Base-by-base conservation (phyloP, 1,140 invertebrate species). In the Drosophila erecta region DNA sequence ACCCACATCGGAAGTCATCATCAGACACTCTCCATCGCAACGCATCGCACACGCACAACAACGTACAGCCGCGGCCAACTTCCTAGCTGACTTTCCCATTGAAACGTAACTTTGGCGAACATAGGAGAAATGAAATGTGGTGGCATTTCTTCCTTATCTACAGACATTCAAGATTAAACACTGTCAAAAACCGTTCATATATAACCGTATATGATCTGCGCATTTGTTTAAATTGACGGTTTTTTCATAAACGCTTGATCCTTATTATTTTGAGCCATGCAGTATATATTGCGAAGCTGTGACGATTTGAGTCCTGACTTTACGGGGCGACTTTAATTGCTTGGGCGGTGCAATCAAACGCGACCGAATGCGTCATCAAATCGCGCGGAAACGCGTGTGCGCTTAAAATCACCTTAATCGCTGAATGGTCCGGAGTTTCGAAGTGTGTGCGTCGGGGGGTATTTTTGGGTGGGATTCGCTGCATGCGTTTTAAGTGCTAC, bases 301-400 rank as follows among this genome's bases (percentile, higher is more conserved):
- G 50, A 49, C 58, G 60, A 55, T 75, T 62, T 61, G 69, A 74
- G 61, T 64, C 41, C 47, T 37, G 61, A 66, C 71, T 67, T 76
- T 66, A 76, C 49, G 74, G 72, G 79, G 70, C 69, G 58, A 87
- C 65, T 86, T 86, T 86, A 86, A 86, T 86, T 86, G 83, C 83
- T 74, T 47, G 59, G 65, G 50, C 61, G 47, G 40, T 41, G 73
- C 78, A 86, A 85, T 86, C 81, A 86, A 86, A 85, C 57, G 71
- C 67, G 73, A 61, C 77, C 74, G 79, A 85, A 86, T 81, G 81
- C 81, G 74, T 67, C 60, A 85, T 81, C 81, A 85, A 85, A 86
- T 85, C 81, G 81, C 74, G 73, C 69, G 74, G 81, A 85, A 85
- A 86, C 62, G 73, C 81, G 72, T 37, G 56, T 44, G 71, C 58